Conservation (phyloP, 2,797 vertebrate species). For the Botia kubotai region DNA sequence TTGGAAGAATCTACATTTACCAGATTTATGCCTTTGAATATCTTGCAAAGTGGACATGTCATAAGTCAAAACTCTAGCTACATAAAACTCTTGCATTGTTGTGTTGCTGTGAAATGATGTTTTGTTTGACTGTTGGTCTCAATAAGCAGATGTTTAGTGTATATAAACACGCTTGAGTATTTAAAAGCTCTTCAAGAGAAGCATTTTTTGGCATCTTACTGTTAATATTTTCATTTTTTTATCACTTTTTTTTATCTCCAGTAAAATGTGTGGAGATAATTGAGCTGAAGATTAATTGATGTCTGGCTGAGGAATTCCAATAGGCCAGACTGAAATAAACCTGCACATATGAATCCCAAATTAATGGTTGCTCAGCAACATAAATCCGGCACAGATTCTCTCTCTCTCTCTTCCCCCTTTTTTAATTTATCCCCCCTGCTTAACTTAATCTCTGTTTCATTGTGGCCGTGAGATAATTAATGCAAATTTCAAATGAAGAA, state of each 20-base stretch:
- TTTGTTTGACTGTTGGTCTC: not conserved
- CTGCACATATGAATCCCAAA: conserved; percentile 38
- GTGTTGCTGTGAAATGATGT: not conserved
- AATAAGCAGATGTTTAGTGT: not conserved
- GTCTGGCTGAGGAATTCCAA: conserved; percentile 47
- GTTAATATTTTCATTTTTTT: conserved; percentile 27
- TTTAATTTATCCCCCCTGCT: conserved; percentile 49
- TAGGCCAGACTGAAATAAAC: conserved; percentile 61
- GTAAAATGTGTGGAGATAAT: conserved; percentile 46
- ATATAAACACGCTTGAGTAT: not conserved
- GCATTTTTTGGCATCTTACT: conserved; percentile 13
- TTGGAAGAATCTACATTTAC: too few relatives aligned
- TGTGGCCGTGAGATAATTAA: conserved; percentile 55
- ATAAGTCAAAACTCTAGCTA: not conserved
- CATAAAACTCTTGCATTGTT: not conserved
- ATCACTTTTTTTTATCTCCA: conserved; percentile 28
- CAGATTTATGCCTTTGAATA: not conserved
- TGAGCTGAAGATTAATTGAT: conserved; percentile 51
- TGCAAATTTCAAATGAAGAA: conserved; percentile 68
- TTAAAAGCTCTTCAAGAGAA: not conserved
- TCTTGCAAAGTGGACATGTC: not conserved
- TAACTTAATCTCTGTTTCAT: conserved; percentile 55
- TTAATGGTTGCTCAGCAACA: conserved; percentile 63
- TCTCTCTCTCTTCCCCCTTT: conserved; percentile 5
- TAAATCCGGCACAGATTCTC: conserved; percentile 54